These are phyloP conservation scores for Piscicola geometra DNA, from an alignment of 2,888 invertebrate genomes.

Conservation along the genomic window DNA sequence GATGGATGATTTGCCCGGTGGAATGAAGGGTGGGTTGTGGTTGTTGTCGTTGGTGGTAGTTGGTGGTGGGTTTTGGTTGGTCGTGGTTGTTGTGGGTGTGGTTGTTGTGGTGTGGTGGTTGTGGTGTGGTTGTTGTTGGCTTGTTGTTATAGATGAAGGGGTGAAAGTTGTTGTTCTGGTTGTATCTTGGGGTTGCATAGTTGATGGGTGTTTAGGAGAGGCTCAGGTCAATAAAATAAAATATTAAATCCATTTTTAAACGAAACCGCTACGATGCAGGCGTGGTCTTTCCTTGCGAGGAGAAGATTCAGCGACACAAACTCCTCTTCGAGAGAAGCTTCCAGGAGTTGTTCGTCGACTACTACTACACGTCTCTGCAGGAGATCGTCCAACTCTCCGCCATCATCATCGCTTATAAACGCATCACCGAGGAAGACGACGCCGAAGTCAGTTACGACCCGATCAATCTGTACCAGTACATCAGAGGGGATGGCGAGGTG, in stretches of 20 bases:
- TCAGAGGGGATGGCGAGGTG: conserved; percentile 30
- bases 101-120: background rate
- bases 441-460: background rate
- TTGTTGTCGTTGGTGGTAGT: too few species aligned
- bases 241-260: too few species aligned
- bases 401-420: conserved; percentile 35
- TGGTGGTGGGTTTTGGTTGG: too few species aligned
- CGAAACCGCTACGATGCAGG: conserved; percentile 2
- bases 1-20: background rate
- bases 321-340: conserved; percentile 41
- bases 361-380: conserved; percentile 38
- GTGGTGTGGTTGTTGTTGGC: too few species aligned
- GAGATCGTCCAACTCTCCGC: conserved; percentile 39
- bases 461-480: conserved; percentile 39
- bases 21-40: background rate
- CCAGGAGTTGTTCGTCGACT: conserved; percentile 34
- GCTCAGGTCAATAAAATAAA: too few species aligned
- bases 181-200: too few species aligned
- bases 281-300: conserved; percentile 36
- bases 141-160: too few species aligned
- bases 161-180: too few species aligned
- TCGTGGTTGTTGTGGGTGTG: background rate
- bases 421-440: conserved; percentile 17
- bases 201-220: too few species aligned
- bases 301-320: conserved; percentile 38